phyloP scores from a whole-genome alignment of 2,797 vertebrate genomes.

The Megalops cyprinoides region DNA sequence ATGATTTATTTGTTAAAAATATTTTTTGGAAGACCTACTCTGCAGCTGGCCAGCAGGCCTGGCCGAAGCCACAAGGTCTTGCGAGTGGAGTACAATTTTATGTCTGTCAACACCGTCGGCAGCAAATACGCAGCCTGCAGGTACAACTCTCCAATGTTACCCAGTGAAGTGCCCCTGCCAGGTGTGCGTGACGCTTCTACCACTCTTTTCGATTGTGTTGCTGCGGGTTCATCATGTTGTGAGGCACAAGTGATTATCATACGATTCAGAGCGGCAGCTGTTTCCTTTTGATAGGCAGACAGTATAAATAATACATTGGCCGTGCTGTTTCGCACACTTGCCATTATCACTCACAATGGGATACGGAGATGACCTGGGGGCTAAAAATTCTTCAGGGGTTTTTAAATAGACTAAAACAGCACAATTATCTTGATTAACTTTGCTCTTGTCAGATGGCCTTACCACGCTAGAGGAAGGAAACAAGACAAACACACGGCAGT shows the following conservation, averaged over 20 bases:
- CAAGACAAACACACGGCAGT: too few species aligned
- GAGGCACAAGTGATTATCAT: not conserved
- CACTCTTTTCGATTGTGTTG: not conserved
- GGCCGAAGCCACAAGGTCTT: too few species aligned
- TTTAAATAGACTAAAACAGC: not conserved
- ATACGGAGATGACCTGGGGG: not conserved
- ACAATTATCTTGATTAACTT: conserved; percentile 6
- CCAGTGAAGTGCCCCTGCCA: not conserved
- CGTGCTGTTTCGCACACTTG: not conserved
- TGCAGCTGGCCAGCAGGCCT: too few species aligned
- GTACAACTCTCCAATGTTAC: too few species aligned
- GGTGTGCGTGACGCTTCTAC: not conserved
- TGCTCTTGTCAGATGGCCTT: not conserved
- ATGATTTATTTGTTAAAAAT: too few species aligned
- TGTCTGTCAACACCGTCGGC: not conserved
- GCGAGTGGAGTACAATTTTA: not conserved
- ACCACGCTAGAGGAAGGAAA: not conserved
- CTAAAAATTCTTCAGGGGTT: not conserved
- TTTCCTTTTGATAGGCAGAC: conserved; percentile 9
- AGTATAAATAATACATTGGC: conserved; percentile 10
- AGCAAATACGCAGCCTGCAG: not conserved
- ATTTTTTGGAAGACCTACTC: too few species aligned
- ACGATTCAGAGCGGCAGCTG: not conserved
- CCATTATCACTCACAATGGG: not conserved
- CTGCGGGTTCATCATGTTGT: not conserved